Conservation (phyloP, 1,140 invertebrate genomes). For the Hyphantria cunea region DNA sequence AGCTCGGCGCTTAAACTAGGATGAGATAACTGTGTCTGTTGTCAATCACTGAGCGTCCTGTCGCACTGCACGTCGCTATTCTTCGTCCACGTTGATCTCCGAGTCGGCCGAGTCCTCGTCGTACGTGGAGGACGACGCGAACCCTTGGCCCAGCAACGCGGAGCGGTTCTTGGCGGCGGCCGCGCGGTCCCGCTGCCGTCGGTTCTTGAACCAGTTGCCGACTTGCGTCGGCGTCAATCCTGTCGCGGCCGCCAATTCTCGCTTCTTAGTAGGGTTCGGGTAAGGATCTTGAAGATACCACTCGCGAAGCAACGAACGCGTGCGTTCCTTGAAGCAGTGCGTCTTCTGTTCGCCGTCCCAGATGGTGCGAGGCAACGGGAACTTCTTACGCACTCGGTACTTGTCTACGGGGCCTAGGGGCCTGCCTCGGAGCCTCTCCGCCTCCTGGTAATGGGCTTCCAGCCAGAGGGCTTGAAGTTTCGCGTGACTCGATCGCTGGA, state of each 20-base stretch:
- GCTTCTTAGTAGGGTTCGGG: constrained; percentile 99
- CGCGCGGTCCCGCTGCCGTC: constrained; percentile 97
- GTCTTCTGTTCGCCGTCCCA: constrained; percentile 99
- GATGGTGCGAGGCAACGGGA: constrained; percentile 98
- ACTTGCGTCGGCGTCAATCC: constrained; percentile 99
- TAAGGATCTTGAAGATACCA: constrained; percentile 99
- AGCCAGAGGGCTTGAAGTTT: constrained; percentile 99
- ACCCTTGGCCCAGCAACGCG: constrained; percentile 78
- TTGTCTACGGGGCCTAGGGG: constrained; percentile 99
- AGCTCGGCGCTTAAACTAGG: constrained; percentile 43
- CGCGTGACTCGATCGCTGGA: constrained; percentile 97
- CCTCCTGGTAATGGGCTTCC: constrained; percentile 99
- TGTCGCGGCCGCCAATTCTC: constrained; percentile 98
- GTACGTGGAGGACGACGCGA: constrained; percentile 76
- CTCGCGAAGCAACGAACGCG: constrained; percentile 95
- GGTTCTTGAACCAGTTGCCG: constrained; percentile 99
- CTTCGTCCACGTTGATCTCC: constrained; percentile 79
- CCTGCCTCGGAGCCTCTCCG: constrained; percentile 96
- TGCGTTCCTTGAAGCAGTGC: constrained; percentile 99
- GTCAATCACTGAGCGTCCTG: constrained; percentile 42
- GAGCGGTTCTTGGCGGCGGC: constrained; percentile 99
- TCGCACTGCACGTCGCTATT: constrained; percentile 44
- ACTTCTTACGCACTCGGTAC: constrained; percentile 99
- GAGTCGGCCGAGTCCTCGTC: constrained; percentile 78
- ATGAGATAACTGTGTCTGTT: constrained; percentile 43